Base-by-base conservation (phyloP, 2,888 invertebrate genomes). In the Lapara coniferarum region DNA sequence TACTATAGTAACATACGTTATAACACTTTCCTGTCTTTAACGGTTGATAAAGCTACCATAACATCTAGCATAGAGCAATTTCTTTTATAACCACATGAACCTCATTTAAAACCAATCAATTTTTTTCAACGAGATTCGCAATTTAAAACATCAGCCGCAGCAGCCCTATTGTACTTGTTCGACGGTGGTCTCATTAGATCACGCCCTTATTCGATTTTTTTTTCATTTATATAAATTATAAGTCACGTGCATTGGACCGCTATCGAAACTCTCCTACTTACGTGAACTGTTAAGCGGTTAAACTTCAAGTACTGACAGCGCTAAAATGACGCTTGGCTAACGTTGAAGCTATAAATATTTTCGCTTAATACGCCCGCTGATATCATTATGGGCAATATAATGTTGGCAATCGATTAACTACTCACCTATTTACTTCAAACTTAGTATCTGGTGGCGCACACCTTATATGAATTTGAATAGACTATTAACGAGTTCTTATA, bases 171-270 rank as follows among this genome's bases (percentile, higher is more conserved):
- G 44, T 71, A 73, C 44, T 76, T 78, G 77, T 85, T 80, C 78
- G 76, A 78, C 78, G 90, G 90, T 90, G 90, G 90, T 89, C 90
- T 90, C 86, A 90, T 90, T 89, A 88, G 83, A 84, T 79, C 81
- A 85, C 85, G 85, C 85, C 82, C 83, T 82, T 83, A 79, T 80
- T 77, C 78, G 77, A 78, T 78, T 78, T 81, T 81, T 80, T 85
- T 85, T 84, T 84, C 84, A 77, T 77, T 80, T 80, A 79, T 78
- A 84, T 83, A 85, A 87, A 86, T 85, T 83, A 83, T 83, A 82
- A 83, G 76, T 79, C 78, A 81, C 79, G 82, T 79, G 78, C 78
- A 80, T 72, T 78, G 77, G 77, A 78, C 74, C 78, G 72, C 73
- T 72, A 71, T 69, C 71, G 69, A 72, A 70, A 74, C 71, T 74